Conservation (phyloP, 2,113 vertebrate genomes). For the Bombycilla garrulus region DNA sequence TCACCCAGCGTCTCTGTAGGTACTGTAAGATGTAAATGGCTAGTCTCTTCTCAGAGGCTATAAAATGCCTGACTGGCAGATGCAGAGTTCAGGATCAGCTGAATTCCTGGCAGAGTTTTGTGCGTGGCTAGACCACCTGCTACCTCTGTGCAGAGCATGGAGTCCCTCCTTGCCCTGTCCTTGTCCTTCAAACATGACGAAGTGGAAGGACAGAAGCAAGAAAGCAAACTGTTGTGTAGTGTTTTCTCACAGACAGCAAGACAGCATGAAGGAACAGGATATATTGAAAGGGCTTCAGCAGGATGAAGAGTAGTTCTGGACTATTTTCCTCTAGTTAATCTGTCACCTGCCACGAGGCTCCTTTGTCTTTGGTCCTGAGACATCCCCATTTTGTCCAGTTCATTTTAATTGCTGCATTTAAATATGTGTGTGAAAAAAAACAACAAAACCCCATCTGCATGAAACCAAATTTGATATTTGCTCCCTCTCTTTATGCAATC, state of each 20-base stretch:
- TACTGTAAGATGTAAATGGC: not conserved
- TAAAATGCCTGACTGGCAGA: not conserved
- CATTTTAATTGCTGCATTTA: not conserved
- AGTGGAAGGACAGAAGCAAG: not conserved
- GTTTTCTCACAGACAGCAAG: not conserved
- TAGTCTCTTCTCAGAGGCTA: not conserved
- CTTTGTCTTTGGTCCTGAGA: not conserved
- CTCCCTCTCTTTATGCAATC: not conserved
- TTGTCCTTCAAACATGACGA: not conserved
- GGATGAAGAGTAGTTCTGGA: not conserved
- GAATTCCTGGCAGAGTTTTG: not conserved
- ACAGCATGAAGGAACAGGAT: not conserved
- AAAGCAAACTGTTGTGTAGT: not conserved
- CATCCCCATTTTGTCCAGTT: not conserved
- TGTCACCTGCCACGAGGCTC: slow-evolving; percentile 12
- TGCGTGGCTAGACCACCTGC: not conserved
- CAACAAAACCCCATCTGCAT: slow-evolving; percentile 22
- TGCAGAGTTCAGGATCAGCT: not conserved
- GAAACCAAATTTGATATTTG: slow-evolving; percentile 51
- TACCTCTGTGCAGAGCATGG: not conserved
- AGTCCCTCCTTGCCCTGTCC: not conserved
- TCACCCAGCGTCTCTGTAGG: not conserved
- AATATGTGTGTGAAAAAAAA: not conserved
- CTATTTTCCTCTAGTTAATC: not conserved
- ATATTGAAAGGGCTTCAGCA: not conserved